These are phyloP conservation scores for Eurytoma adleriae DNA, from an alignment of 2,888 invertebrate genomes.

Conservation along the genomic window DNA sequence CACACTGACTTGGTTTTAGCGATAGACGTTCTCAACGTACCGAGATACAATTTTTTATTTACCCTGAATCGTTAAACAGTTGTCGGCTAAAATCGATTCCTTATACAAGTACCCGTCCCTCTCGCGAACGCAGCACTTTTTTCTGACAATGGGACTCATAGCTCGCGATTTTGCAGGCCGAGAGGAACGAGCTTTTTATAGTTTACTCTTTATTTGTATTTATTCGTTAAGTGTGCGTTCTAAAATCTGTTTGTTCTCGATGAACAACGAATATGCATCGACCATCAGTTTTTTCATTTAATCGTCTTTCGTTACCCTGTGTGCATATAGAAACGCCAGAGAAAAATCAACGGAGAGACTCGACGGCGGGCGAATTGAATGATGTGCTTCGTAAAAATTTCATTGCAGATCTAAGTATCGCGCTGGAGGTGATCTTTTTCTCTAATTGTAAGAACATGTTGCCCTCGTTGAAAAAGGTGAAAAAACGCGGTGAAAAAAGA, in stretches of 20 bases:
- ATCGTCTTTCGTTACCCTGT: constrained; percentile 72
- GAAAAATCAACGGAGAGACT: constrained; percentile 64
- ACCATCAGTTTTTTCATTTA: constrained; percentile 30
- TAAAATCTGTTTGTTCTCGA: constrained; percentile 33
- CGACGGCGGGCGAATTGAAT: constrained; percentile 55
- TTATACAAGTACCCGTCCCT: constrained; percentile 5
- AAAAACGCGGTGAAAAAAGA: too few relatives aligned
- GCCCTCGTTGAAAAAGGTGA: not conserved
- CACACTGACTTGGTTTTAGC: constrained; percentile 14
- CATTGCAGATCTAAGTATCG: too few relatives aligned
- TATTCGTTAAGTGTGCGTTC: constrained; percentile 21
- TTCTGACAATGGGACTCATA: not conserved
- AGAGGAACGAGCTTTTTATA: not conserved
- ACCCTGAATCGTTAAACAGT: constrained; percentile 74
- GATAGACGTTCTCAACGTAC: constrained; percentile 57
- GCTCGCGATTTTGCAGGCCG: not conserved
- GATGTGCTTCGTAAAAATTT: too few relatives aligned
- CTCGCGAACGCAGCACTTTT: not conserved
- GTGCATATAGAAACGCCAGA: constrained; percentile 66
- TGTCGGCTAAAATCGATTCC: constrained; percentile 70
- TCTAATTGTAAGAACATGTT: not conserved
- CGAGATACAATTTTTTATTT: constrained; percentile 69
- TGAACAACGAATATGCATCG: constrained; percentile 34
- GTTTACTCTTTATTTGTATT: constrained; percentile 2
- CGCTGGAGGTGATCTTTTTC: too few relatives aligned